Conservation (phyloP, 53 echinoderm and acorn worm species). For the Luidia sarsii region DNA sequence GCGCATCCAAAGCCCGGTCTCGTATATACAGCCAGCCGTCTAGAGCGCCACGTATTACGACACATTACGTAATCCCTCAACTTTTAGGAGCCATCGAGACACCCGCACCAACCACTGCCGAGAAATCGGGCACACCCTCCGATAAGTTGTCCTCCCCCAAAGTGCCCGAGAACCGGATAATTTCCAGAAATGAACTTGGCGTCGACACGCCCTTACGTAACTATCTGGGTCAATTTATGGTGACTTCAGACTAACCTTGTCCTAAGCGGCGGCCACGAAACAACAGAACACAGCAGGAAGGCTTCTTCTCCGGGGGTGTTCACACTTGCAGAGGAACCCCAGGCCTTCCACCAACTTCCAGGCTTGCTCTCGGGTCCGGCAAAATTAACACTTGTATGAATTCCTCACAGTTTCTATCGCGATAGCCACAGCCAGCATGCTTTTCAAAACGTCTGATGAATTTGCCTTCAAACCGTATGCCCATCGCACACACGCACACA, state of each 20-base stretch:
- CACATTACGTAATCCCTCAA: constrained; percentile 49
- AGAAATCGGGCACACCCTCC: constrained; percentile 9
- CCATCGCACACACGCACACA: constrained; percentile 2
- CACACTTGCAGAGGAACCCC: not conserved
- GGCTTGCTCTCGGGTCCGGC: not conserved
- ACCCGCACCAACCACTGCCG: not conserved
- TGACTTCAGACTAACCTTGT: constrained; percentile 58
- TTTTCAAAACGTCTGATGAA: not conserved
- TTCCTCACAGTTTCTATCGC: constrained; percentile 14
- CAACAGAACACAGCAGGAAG: not conserved
- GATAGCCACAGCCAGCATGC: constrained; percentile 1
- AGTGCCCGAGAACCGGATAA: no score
- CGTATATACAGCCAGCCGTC: no score
- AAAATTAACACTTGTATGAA: constrained; percentile 24
- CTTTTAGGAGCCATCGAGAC: not conserved
- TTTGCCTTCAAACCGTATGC: constrained; percentile 12
- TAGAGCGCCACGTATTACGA: constrained; percentile 36
- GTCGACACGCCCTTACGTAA: constrained; percentile 70
- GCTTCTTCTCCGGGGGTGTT: constrained; percentile 2
- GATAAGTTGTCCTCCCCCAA: not conserved
- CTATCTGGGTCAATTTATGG: constrained; percentile 58
- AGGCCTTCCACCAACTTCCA: not conserved
- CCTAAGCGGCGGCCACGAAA: constrained; percentile 22
- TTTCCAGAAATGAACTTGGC: not conserved
- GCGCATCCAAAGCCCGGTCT: no score